These are phyloP conservation scores for Bufo bufo DNA, from an alignment of 2,113 vertebrate genomes.

Conservation along the genomic window DNA sequence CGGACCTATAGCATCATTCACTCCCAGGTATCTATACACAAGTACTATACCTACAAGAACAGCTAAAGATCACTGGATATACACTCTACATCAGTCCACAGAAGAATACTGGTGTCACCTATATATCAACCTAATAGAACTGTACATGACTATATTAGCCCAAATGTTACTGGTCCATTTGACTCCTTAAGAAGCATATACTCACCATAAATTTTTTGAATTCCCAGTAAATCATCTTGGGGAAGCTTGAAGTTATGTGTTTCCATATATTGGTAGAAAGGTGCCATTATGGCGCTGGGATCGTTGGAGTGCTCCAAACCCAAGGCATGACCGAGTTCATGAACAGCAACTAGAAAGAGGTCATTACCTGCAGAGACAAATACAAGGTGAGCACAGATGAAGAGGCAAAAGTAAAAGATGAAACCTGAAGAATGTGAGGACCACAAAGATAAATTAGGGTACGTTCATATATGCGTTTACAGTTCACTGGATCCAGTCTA, in stretches of 20 bases:
- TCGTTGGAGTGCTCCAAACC: conserved; percentile 97
- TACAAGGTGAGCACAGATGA: neutral
- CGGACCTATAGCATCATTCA: no score
- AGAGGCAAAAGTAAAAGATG: neutral
- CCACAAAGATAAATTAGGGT: no score
- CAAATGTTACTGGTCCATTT: neutral
- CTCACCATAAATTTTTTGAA: conserved; percentile 97
- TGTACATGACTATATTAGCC: neutral
- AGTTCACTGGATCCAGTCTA: no score
- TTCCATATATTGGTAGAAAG: conserved; percentile 99
- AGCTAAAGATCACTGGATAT: no score
- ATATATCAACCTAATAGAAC: neutral
- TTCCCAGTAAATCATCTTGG: conserved; percentile 95
- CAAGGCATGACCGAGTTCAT: conserved; percentile 91
- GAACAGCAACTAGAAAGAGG: conserved; percentile 94
- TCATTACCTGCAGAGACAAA: conserved; percentile 83
- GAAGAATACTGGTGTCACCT: neutral
- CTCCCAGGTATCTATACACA: no score
- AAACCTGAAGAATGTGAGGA: no score
- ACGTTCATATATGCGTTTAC: no score
- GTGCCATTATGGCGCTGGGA: conserved; percentile 97
- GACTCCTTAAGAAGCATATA: neutral
- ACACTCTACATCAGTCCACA: no score
- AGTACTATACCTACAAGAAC: no score
- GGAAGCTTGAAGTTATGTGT: conserved; percentile 97